Conservation (phyloP, 37 sponge, comb jelly and placozoan species). For the Ianthella basta region DNA sequence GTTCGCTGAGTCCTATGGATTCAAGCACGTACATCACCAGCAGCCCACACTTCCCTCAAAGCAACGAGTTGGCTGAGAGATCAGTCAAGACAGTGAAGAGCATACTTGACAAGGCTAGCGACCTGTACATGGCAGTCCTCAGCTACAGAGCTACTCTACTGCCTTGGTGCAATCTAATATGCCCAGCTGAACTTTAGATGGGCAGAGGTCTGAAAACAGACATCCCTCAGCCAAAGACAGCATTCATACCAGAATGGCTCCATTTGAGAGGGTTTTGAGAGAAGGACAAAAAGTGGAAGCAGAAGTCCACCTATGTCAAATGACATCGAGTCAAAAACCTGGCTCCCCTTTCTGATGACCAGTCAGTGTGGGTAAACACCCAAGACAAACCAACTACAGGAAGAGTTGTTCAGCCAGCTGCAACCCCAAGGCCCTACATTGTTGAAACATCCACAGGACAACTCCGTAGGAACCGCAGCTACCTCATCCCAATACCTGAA, state of each 20-base stretch:
- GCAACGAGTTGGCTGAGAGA: conserved; percentile 9
- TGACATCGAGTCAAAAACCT: neutral
- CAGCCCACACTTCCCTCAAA: conserved; percentile 15
- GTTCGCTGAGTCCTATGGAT: neutral
- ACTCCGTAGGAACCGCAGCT: neutral
- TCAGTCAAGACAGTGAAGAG: conserved; percentile 2
- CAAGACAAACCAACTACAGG: neutral
- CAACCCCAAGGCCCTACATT: neutral
- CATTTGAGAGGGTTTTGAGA: neutral
- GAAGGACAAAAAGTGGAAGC: neutral
- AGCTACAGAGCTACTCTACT: neutral
- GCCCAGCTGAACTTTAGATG: neutral
- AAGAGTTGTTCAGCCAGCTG: neutral
- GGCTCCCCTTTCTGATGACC: neutral
- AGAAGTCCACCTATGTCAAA: neutral
- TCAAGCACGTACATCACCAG: neutral
- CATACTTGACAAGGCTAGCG: neutral
- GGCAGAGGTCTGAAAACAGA: conserved; percentile 6
- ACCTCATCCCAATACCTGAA: conserved; percentile 7
- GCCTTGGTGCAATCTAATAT: conserved; percentile 5
- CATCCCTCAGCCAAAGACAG: neutral
- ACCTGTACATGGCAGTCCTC: neutral
- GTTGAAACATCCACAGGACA: neutral
- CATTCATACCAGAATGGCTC: neutral
- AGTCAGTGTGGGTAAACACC: conserved; percentile 9